Conservation (phyloP, 2,797 vertebrate genomes). For the Spatula versicolor region DNA sequence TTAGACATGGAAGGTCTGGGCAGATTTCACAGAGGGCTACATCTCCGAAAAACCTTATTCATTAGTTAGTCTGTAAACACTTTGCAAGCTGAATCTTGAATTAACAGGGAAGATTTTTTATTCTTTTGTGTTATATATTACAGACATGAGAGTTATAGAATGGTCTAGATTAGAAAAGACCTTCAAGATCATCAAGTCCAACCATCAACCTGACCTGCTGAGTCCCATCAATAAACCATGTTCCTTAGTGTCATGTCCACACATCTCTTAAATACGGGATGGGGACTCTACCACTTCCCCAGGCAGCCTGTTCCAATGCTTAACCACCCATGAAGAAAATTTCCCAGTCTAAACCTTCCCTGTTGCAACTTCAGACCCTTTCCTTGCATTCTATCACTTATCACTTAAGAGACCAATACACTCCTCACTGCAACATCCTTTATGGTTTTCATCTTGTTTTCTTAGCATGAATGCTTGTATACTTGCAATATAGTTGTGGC, state of each 20-base stretch:
- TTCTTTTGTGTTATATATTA: not conserved
- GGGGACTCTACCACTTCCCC: not conserved
- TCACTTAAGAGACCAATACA: not conserved
- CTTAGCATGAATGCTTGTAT: not conserved
- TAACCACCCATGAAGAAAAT: not conserved
- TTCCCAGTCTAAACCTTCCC: not conserved
- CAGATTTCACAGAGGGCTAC: not conserved
- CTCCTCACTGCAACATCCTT: not conserved
- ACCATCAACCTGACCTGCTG: not conserved
- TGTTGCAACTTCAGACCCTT: not conserved
- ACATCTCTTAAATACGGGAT: not conserved
- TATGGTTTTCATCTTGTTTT: not conserved
- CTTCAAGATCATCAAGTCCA: not conserved
- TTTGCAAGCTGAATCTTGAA: not conserved
- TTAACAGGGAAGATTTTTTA: not conserved
- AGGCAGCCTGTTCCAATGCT: not conserved
- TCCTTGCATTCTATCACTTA: not conserved
- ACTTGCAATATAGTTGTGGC: not conserved
- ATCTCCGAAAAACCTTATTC: not conserved
- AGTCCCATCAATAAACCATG: not conserved
- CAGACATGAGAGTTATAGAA: not conserved
- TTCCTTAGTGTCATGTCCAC: not conserved
- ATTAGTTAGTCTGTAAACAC: not conserved
- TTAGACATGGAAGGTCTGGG: not conserved
- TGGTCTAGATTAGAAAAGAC: not conserved